Base-by-base conservation (phyloP, 1,140 invertebrate species). In the Drosophila willistoni region DNA sequence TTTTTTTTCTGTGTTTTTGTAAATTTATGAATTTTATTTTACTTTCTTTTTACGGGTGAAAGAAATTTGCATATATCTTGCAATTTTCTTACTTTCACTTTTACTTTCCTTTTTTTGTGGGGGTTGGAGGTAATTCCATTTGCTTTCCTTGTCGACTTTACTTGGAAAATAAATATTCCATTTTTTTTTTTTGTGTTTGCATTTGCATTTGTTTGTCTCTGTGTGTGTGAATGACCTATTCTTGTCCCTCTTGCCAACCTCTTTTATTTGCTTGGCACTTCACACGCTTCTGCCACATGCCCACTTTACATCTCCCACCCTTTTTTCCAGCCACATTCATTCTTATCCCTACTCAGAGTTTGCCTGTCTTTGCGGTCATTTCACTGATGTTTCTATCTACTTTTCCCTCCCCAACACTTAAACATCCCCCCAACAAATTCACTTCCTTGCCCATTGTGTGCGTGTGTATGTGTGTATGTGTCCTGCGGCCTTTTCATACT, bases 331-430 rank as follows among this genome's bases (percentile, higher is more conserved):
- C 34, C 44, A 64, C 36, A 63, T 47, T 57, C 34, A 33, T 9
- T 33, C 42, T 47, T n/a, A 47, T 56, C 14, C 13, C 57, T 34
- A 33, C 33, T n/a, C 7, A 19, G 14, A 44, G 33, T 34, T 56
- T 51, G 56, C 62, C 36, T 60, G 70, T 67, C 36, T 54, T 87
- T 87, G 83, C 68, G 83, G 83, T 86, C 83, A 83, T 83, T 86
- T 86, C 73, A 83, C 67, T 79, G 73, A 79, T 86, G 83, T 87
- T 87, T 86, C 79, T 79, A 86, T 86, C 75, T 76, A 55, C 25
- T 36, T 51, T 61, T 12, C 51, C 22, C 22, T 42, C 36, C 41
- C 22, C 66, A 54, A 67, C 75, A 14, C 54, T 22, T 34, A 19
- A 9, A 10, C 14, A 22, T 64, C 3, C 7, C 39, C 1, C 36